phyloP scores from a whole-genome alignment of 1,140 invertebrate species.

The Chionoecetes opilio region DNA sequence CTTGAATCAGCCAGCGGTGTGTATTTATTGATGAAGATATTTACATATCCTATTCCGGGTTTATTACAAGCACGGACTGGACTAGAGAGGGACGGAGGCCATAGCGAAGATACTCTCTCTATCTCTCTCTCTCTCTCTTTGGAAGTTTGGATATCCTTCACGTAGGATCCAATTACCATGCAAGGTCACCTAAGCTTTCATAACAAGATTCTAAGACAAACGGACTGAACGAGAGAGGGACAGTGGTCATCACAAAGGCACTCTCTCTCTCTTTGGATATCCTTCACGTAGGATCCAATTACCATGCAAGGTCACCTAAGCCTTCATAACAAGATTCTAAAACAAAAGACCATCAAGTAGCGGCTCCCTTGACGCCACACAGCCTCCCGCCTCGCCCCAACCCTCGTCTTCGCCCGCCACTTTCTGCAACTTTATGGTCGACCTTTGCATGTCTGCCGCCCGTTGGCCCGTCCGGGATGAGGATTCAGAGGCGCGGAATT shows the following conservation, averaged over 20 bases:
- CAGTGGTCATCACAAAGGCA: too few species aligned
- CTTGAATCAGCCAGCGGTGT: too few species aligned
- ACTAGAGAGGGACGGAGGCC: too few species aligned
- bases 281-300: conserved; percentile 32
- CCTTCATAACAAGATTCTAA: conserved; percentile 45
- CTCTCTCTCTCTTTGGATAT: not conserved
- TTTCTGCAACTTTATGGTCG: conserved; percentile 64
- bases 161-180: conserved; percentile 32
- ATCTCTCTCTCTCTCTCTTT: too few species aligned
- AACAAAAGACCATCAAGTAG: conserved; percentile 56
- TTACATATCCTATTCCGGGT: too few species aligned
- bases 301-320: conserved; percentile 31
- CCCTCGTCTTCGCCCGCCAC: conserved; percentile 51
- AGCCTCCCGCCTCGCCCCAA: conserved; percentile 41
- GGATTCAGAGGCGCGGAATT: conserved; percentile 47
- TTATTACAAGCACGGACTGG: too few species aligned
- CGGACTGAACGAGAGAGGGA: too few species aligned
- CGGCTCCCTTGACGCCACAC: conserved; percentile 18
- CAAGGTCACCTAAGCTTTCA: conserved; percentile 33
- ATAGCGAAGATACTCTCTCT: not conserved
- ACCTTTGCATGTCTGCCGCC: conserved; percentile 50
- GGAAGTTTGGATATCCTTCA: not conserved
- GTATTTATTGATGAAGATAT: too few species aligned
- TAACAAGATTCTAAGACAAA: conserved; percentile 48
- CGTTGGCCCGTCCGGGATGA: not conserved